Evolutionary conservation across 2,888 invertebrate genomes (phyloP), one percentile per base, ranked within the genome.

Genomic region (Lysandra bellargus): DNA sequence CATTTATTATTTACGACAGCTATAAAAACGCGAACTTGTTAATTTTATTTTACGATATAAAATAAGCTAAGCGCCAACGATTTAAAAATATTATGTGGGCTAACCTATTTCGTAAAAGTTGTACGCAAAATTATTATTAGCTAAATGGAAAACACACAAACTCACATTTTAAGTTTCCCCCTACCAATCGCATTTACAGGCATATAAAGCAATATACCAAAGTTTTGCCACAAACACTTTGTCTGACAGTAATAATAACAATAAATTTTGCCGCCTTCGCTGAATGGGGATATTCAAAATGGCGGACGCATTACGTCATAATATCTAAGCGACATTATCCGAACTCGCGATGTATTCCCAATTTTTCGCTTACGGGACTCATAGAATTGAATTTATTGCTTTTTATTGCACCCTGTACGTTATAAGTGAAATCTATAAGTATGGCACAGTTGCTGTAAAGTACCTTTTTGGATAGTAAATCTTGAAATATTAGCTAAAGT

Each of bases 191-290:
- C 89, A 64, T 90, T 91, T 89, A 89, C 87, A 86, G 88, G 85
- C 87, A 89, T 86, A 90, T 89, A 90, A 89, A 89, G 89, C 87
- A 86, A 87, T 88, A 85, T 84, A 87, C 83, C 83, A 83, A 85
- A 87, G 85, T 88, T 87, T 87, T 85, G 85, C 84, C 83, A 75
- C 80, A 79, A 87, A 89, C 90, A 89, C 89, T 91, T 90, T 90
- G 88, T 86, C 86, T 84, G 85, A 78, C 89, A 88, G 92, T 92
- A 90, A 90, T 92, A 91, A 92, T 92, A 93, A 92, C 90, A 87
- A 87, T 93, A 93, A 92, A 93, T 92, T 90, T 83, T 33, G 80
- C 83, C 81, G 84, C 85, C 84, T 83, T 81, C 81, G 80, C 78
- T 80, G 83, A 83, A 83, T 83, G 84, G 81, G 83, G 83, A 80